Evolutionary conservation across 2,888 invertebrate genomes (phyloP), one percentile per base, ranked within the genome.

Genomic region (Mythimna lalbum): DNA sequence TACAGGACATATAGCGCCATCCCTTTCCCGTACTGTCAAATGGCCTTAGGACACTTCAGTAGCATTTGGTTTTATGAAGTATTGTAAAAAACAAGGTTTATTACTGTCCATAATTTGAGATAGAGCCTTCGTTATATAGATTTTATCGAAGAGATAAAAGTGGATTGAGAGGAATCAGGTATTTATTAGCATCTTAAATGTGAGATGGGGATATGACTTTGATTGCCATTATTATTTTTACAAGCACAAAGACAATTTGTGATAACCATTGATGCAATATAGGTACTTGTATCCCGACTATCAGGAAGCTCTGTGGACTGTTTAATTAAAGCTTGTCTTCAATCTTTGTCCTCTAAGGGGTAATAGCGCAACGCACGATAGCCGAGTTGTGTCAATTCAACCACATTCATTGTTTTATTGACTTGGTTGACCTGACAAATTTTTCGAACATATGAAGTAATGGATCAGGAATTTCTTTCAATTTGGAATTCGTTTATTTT

Each of bases 81-180:
- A 31, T 56, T 74, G 39, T 64, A 71, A 71, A 70, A 71, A 74
- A 74, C 6, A 21, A 64, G 49, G 49, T 71, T 65, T 74, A 71
- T 74, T 39, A 49, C 23, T 39, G 39, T 23, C 39, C 55, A 64
- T 56, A 17, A 55, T 31, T 31, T 39, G 47, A 17, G 23, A 19
- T 2, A 27, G 23, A 70, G 21, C 1, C 36, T 74, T 49, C 55
- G 31, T 56, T 74, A 56, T 64, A 55, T 39, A 17, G 12, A 10
- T 39, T 64, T 74, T 64, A 71, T 73, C 14, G 53, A 31, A 31
- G 5, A 33, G 36, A 74, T 74, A 74, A 47, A 47, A 73, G 49
- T 43, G 3, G 36, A 43, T 43, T 43, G 17, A 17, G 66, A 23
- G 21, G 36, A 17, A 19, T 70, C 39, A 23, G 49, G 39, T 73